Conservation (phyloP, 1,140 invertebrate species). For the Lepidotrigona ventralis region DNA sequence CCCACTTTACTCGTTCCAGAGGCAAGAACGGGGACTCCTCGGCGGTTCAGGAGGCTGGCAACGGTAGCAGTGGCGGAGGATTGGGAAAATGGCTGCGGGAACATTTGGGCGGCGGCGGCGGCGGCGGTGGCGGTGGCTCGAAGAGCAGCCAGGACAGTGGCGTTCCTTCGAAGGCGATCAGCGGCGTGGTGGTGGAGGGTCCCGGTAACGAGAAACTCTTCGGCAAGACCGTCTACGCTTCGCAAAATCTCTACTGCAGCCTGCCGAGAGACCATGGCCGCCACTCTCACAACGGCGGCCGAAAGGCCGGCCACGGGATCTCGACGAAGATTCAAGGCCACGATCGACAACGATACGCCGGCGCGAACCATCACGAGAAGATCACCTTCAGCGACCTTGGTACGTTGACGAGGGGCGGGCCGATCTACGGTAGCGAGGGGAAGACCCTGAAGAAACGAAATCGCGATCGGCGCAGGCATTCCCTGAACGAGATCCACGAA, state of each 20-base stretch:
- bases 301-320: conserved; percentile 61
- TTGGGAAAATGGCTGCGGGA: conserved; percentile 76
- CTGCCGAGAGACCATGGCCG: conserved; percentile 71
- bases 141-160: conserved; percentile 62
- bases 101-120: conserved; percentile 67
- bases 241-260: conserved; percentile 76
- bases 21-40: conserved; percentile 48
- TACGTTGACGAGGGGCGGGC: conserved; percentile 66
- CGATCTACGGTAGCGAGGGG: conserved; percentile 73
- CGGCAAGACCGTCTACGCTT: conserved; percentile 63
- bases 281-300: conserved; percentile 58
- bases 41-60: conserved; percentile 48
- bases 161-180: conserved; percentile 40
- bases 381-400: conserved; percentile 58
- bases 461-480: conserved; percentile 73
- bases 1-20: conserved; percentile 51
- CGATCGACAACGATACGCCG: conserved; percentile 62
- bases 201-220: conserved; percentile 68
- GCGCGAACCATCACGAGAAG: conserved; percentile 67
- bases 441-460: conserved; percentile 70
- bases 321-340: conserved; percentile 57
- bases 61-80: conserved; percentile 65
- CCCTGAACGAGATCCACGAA: conserved; percentile 71
- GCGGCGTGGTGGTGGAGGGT: conserved; percentile 37
- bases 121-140: conserved; percentile 63